Conservation (phyloP, 64 coral and sea anemone genomes). For the Acropora tenuis region DNA sequence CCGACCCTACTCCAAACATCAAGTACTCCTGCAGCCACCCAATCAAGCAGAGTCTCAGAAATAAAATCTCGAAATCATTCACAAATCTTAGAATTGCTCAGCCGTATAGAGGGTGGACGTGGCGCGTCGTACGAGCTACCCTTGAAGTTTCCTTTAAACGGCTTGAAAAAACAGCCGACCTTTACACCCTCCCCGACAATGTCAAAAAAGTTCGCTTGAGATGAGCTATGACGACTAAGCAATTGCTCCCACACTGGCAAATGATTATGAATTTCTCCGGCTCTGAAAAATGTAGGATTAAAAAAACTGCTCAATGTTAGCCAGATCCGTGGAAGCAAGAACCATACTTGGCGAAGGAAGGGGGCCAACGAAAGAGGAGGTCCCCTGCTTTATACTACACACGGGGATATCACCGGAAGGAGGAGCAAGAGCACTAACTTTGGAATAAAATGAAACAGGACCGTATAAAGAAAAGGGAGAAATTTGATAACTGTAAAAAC, state of each 20-base stretch:
- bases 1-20: neutral
- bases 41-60: neutral
- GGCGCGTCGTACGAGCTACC: neutral
- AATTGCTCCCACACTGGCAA: constrained; percentile 3
- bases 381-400: no score
- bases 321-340: no score
- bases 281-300: no score
- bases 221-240: neutral
- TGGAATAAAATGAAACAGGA: no score
- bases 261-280: constrained; percentile 38
- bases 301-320: no score
- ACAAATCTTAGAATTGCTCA: neutral
- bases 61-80: neutral
- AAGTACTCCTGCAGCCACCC: neutral
- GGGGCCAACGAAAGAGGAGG: no score
- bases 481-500: neutral
- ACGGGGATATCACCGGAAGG: no score
- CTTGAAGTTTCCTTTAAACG: constrained; percentile 40
- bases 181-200: constrained; percentile 21
- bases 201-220: neutral
- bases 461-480: no score
- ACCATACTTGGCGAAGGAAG: no score
- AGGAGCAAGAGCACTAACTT: neutral
- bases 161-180: constrained; percentile 12
- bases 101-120: neutral